Conservation (phyloP, 2,888 invertebrate species). For the Axea sp. region DNA sequence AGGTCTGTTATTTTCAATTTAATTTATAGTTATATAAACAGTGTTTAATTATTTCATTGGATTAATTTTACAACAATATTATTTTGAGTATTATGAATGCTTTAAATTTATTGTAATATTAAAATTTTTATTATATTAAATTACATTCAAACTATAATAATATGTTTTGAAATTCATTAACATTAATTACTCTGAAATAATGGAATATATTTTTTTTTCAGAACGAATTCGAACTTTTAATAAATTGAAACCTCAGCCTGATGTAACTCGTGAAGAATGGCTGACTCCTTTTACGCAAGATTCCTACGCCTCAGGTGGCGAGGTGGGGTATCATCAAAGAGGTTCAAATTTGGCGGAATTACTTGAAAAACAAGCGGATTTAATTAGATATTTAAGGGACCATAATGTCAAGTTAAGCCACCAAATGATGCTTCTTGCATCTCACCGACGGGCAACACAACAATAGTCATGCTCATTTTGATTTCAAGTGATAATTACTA, state of each 20-base stretch:
- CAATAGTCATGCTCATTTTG: conserved; percentile 38
- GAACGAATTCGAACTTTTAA: conserved; percentile 84
- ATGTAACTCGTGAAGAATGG: conserved; percentile 84
- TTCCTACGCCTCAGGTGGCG: conserved; percentile 79
- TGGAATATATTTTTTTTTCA: conserved; percentile 70
- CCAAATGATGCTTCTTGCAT: conserved; percentile 81
- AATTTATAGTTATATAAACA: too few species aligned
- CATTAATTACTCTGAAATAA: not conserved
- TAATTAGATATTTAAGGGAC: conserved; percentile 85
- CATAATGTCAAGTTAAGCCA: conserved; percentile 84
- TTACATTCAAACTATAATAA: too few species aligned
- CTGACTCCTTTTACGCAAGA: conserved; percentile 80
- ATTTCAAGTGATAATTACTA: conserved; percentile 18
- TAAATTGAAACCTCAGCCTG: conserved; percentile 81
- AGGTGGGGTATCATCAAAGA: conserved; percentile 79
- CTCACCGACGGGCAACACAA: conserved; percentile 65
- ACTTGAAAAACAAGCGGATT: conserved; percentile 86
- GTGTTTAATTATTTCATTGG: too few species aligned
- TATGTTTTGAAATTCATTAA: too few species aligned
- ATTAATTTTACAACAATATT: too few species aligned
- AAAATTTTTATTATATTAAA: too few species aligned
- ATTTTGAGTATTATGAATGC: too few species aligned
- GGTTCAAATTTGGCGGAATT: conserved; percentile 80
- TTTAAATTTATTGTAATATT: too few species aligned
- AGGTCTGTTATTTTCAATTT: too few species aligned